These are phyloP conservation scores for Agrochola macilenta DNA, from an alignment of 2,888 invertebrate genomes.

Conservation along the genomic window DNA sequence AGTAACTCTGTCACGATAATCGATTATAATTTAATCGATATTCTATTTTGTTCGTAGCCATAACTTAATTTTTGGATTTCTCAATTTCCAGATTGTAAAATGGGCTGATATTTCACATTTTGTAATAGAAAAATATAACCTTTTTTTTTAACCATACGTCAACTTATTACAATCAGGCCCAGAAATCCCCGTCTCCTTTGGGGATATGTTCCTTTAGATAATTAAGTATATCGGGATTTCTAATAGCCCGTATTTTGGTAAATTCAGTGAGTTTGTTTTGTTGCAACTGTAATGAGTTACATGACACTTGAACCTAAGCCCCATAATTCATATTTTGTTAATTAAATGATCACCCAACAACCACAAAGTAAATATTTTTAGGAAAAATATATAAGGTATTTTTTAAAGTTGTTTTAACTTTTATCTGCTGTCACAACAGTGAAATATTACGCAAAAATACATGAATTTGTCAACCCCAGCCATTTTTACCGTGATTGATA, in stretches of 20 bases:
- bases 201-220: too few relatives aligned
- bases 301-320: not conserved
- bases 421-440: constrained; percentile 38
- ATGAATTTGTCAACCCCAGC: constrained; percentile 48
- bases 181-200: too few relatives aligned
- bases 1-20: too few relatives aligned
- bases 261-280: not conserved
- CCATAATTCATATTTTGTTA: not conserved
- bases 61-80: too few relatives aligned
- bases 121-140: too few relatives aligned
- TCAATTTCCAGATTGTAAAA: too few relatives aligned
- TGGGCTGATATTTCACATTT: too few relatives aligned
- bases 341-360: not conserved
- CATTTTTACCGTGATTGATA: constrained; percentile 50
- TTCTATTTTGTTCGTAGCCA: too few relatives aligned
- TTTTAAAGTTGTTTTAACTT: constrained; percentile 28
- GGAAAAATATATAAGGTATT: not conserved
- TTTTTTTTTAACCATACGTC: too few relatives aligned
- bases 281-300: not conserved
- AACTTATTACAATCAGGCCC: too few relatives aligned
- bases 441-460: constrained; percentile 43
- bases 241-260: not conserved
- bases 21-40: too few relatives aligned
- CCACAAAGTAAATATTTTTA: not conserved
- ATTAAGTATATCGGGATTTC: too few relatives aligned